Percentiles rank a stretch among this genome's conserved stretches.
Conservation (phyloP, 2,113 vertebrate genomes). For the Empidonax traillii region DNA sequence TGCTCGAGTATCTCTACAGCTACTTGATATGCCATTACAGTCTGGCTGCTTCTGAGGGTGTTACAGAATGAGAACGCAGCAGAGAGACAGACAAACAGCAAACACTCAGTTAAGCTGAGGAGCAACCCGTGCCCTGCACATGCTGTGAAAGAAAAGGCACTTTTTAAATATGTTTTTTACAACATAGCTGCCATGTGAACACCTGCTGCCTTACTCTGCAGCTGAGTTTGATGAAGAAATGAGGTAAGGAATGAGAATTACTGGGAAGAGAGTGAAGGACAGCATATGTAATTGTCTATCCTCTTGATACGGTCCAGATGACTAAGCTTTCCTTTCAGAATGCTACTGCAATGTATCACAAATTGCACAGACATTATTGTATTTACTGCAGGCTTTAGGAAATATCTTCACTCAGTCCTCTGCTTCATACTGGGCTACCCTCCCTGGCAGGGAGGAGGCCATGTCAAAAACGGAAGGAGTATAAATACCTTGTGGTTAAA, state of each 20-base stretch:
- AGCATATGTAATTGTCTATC: not conserved
- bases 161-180: not conserved
- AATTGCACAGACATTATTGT: not conserved
- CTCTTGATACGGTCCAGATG: not conserved
- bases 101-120: not conserved
- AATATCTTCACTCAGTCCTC: not conserved
- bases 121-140: not conserved
- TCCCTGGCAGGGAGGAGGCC: not conserved
- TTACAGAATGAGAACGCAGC: not conserved
- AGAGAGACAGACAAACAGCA: not conserved
- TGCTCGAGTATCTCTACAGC: not conserved
- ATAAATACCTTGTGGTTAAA: not conserved
- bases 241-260: not conserved
- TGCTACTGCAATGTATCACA: not conserved
- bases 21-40: not conserved
- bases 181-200: not conserved
- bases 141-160: not conserved
- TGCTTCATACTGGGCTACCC: not conserved
- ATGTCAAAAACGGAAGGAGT: not conserved
- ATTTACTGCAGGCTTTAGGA: not conserved
- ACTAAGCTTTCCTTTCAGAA: conserved; percentile 5
- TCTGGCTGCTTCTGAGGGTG: not conserved
- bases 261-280: not conserved
- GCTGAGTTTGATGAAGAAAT: not conserved
- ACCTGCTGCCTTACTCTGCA: not conserved